A percentile compares a stretch with the other conserved stretches of the same genome.
phyloP scores from a whole-genome alignment of 1,140 invertebrate species.

The Charaxes varanes region DNA sequence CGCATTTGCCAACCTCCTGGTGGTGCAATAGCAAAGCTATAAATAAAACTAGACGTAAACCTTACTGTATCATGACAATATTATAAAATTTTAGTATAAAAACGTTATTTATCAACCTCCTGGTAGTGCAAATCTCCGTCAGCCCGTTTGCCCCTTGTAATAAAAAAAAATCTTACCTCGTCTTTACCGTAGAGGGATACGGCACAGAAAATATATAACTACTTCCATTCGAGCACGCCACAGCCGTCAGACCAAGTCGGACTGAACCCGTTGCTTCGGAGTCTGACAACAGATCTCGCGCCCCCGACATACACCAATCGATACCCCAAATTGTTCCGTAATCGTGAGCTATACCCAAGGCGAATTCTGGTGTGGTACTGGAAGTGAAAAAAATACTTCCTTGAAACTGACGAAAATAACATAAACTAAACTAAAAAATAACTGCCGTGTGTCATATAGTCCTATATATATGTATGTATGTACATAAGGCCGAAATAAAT shows the following conservation, averaged over 20 bases:
- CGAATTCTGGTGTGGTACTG: constrained; percentile 30
- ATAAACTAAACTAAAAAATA: no score
- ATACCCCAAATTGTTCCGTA: constrained; percentile 81
- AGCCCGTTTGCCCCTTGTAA: no score
- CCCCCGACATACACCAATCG: constrained; percentile 86
- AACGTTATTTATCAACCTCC: no score
- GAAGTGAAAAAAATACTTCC: no score
- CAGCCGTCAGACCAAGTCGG: constrained; percentile 81
- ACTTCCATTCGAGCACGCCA: constrained; percentile 78
- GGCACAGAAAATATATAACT: constrained; percentile 78
- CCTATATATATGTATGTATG: no score
- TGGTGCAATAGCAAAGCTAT: not conserved
- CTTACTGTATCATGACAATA: no score
- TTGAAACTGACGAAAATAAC: no score
- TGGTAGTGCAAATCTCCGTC: not conserved
- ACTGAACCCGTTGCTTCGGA: not conserved
- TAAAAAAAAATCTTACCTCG: no score
- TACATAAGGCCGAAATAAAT: no score
- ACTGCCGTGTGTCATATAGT: no score
- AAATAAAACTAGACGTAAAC: not conserved
- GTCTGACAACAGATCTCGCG: constrained; percentile 53
- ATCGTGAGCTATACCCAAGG: constrained; percentile 77
- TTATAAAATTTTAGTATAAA: no score
- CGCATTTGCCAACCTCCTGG: not conserved
- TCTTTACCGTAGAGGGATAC: constrained; percentile 53